Percentiles rank a stretch among this genome's conserved stretches.
phyloP scores from a whole-genome alignment of 2,113 vertebrate species.

The Hippoglossus stenolepis region DNA sequence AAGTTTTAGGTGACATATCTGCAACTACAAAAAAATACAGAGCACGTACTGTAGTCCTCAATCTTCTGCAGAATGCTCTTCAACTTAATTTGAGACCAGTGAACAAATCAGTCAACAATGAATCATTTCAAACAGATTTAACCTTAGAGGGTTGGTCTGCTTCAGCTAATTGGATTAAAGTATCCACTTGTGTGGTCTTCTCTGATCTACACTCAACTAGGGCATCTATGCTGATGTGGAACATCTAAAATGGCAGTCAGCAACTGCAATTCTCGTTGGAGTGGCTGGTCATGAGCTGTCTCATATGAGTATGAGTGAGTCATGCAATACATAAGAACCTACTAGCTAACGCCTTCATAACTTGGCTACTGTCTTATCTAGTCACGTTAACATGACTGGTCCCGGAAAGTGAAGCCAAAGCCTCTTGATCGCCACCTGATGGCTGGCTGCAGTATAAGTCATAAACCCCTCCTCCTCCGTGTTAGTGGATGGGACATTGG shows the following conservation, averaged over 20 bases:
- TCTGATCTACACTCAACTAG: conserved; percentile 60
- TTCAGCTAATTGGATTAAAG: conserved; percentile 63
- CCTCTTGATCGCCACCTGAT: no score
- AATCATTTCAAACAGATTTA: conserved; percentile 50
- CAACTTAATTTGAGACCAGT: conserved; percentile 26
- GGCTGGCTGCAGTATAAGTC: no score
- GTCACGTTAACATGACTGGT: no score
- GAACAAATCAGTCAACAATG: conserved; percentile 39
- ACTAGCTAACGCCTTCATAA: no score
- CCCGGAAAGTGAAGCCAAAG: no score
- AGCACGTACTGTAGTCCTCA: not conserved
- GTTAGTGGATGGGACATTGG: no score
- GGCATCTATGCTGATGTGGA: conserved; percentile 28
- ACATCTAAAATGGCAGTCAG: conserved; percentile 25
- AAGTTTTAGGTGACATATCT: conserved; percentile 4
- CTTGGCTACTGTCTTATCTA: no score
- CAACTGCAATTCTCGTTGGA: not conserved
- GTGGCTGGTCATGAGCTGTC: no score
- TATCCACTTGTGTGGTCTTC: conserved; percentile 56
- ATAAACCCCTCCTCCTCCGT: no score
- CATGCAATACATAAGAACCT: not conserved
- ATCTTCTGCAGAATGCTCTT: conserved; percentile 19
- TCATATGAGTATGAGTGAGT: not conserved
- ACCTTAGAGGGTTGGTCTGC: conserved; percentile 24
- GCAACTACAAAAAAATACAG: not conserved